Evolutionary conservation across 2,113 vertebrate genomes (phyloP).

Genomic region (Drymodes brunneopygia): DNA sequence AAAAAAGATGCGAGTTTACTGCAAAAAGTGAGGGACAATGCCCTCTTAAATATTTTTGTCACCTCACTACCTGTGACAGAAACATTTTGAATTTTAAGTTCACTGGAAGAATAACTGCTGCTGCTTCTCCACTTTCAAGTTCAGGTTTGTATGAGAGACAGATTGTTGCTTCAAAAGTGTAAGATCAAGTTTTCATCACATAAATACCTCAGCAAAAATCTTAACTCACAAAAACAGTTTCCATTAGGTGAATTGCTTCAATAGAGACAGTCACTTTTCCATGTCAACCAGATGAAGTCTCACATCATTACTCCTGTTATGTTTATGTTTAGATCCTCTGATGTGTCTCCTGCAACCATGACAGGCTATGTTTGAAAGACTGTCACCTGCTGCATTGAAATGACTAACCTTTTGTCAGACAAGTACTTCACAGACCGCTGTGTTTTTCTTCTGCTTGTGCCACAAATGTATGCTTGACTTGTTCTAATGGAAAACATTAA

Average conservation of each 20-base stretch:
- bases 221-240: background rate
- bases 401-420: background rate
- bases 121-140: background rate
- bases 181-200: background rate
- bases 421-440: background rate
- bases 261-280: background rate
- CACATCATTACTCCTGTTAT: background rate
- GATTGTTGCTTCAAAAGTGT: background rate
- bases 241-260: background rate
- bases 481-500: background rate
- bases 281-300: background rate
- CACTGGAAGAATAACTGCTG: background rate
- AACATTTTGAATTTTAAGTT: background rate
- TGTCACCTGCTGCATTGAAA: background rate
- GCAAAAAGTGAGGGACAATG: background rate
- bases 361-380: background rate
- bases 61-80: background rate
- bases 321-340: background rate
- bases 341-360: background rate
- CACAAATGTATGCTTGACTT: background rate
- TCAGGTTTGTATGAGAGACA: background rate
- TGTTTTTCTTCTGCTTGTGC: background rate
- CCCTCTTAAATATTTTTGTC: background rate
- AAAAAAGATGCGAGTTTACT: background rate
- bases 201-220: background rate